A percentile compares a stretch with the other conserved stretches of the same genome.
These are phyloP conservation scores for Dolichomitus sp. DNA, from an alignment of 2,888 invertebrate genomes.

Conservation along the genomic window DNA sequence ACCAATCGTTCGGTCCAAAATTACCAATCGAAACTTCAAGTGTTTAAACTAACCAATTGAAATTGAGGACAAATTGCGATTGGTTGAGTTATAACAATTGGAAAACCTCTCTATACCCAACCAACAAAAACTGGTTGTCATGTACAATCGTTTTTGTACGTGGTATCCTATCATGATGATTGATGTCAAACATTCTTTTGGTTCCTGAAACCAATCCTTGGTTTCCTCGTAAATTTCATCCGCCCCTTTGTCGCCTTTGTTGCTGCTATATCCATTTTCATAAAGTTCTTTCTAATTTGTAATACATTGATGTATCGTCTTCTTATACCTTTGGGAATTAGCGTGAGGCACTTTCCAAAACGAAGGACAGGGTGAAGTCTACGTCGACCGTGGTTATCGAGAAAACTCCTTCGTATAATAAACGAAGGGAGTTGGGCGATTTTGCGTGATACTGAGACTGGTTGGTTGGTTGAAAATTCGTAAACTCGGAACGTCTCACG, in stretches of 20 bases:
- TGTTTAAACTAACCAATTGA: too few relatives aligned
- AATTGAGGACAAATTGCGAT: too few relatives aligned
- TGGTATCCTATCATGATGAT: too few relatives aligned
- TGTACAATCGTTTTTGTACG: too few relatives aligned
- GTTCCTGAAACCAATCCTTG: too few relatives aligned
- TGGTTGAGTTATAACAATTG: too few relatives aligned
- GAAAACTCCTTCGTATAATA: not conserved
- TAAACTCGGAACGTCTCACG: not conserved
- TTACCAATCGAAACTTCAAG: too few relatives aligned
- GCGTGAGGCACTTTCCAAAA: constrained; percentile 2
- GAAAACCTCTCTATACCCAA: too few relatives aligned
- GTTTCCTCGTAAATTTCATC: not conserved
- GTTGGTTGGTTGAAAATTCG: constrained; percentile 8
- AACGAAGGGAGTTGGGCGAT: not conserved
- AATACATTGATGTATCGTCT: not conserved
- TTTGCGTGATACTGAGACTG: not conserved
- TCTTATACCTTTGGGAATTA: not conserved
- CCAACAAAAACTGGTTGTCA: too few relatives aligned
- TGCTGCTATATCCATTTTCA: not conserved
- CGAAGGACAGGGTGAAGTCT: not conserved
- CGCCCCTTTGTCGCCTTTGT: not conserved
- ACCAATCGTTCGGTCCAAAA: too few relatives aligned
- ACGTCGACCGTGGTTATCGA: not conserved
- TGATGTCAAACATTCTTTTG: too few relatives aligned
- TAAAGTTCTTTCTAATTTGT: not conserved